Evolutionary conservation across 2,113 vertebrate species (phyloP), one percentile per base, ranked within the genome.

Genomic region (Sclerurus mexicanus): DNA sequence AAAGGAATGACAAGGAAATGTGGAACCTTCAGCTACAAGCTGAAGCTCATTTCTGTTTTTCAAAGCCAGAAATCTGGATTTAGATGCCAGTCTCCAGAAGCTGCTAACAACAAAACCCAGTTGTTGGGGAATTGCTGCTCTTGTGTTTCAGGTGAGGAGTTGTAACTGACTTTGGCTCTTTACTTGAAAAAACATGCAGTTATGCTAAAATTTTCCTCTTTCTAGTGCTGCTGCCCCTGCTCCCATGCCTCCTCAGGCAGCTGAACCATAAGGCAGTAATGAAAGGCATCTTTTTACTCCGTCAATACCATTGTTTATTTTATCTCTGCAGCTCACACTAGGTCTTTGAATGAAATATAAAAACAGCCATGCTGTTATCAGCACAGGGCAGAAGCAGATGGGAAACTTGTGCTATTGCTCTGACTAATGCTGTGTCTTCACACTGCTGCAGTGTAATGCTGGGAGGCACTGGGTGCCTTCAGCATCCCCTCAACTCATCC

Each of bases 311-410:
- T 64, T 93, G 88, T 90, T 95, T 90, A 94, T 84, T 96, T 96
- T 96, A 96, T 94, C 95, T 96, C 86, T 87, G 66, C 76, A 90
- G 92, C 90, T 96, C 93, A 93, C 69, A 69, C 31, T 39, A 62
- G 64, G 86, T 46, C 86, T 85, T 90, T 89, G 83, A 94, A 95
- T 84, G 63, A 93, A 89, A 81, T 40, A 46, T 53, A 90, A 80
- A 96, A 93, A 14, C 73, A 87, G 73, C 60, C 62, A 56, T 4
- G 25, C 66, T 79, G 75, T 96, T 96, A 96, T 97, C 96, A 87
- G 63, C 25, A 47, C 44, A 87, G 80, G 88, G 56, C 96, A 97
- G 90, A 95, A 85, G 40, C 5, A 6, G 66, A 72, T 0, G 0
- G 90, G 80, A 93, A 94, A 75, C 64, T 62, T 72, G 44, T 49